phyloP scores from a whole-genome alignment of 2,113 vertebrate species.

The Saccopteryx bilineata region DNA sequence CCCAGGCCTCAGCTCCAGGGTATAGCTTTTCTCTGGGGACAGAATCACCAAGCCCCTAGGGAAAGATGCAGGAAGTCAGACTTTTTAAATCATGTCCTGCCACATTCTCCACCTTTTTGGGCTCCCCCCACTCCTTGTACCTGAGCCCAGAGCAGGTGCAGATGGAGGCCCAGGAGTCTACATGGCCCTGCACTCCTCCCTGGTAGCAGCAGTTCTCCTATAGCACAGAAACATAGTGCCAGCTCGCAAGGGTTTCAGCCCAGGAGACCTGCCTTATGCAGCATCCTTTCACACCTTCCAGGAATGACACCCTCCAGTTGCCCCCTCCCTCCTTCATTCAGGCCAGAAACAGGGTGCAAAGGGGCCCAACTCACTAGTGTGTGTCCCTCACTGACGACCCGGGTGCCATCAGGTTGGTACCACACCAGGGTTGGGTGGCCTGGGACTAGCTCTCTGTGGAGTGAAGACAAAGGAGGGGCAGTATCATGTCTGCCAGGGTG shows the following conservation, averaged over 20 bases:
- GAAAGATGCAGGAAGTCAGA: slow-evolving; percentile 17
- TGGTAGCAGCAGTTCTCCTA: slow-evolving; percentile 94
- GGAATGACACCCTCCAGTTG: neutral
- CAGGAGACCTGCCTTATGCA: neutral
- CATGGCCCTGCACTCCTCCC: slow-evolving; percentile 87
- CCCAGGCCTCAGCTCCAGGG: slow-evolving; percentile 85
- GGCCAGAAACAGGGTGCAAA: neutral
- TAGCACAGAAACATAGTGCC: neutral
- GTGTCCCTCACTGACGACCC: slow-evolving; percentile 82
- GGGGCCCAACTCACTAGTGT: slow-evolving; percentile 88
- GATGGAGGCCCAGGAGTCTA: slow-evolving; percentile 89
- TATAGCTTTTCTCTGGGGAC: slow-evolving; percentile 89
- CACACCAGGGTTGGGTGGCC: slow-evolving; percentile 88
- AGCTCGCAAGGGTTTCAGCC: neutral
- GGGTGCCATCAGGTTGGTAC: slow-evolving; percentile 92
- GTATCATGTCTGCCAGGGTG: neutral
- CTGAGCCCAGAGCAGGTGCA: slow-evolving; percentile 94
- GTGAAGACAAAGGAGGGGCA: neutral
- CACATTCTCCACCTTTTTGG: neutral
- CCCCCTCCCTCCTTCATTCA: neutral
- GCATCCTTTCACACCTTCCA: neutral
- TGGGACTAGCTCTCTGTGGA: slow-evolving; percentile 89
- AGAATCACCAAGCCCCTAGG: slow-evolving; percentile 91
- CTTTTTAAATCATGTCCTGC: neutral
- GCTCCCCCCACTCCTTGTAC: slow-evolving; percentile 80